phyloP scores from a whole-genome alignment of 2,113 vertebrate genomes.

The Microtus pennsylvanicus region DNA sequence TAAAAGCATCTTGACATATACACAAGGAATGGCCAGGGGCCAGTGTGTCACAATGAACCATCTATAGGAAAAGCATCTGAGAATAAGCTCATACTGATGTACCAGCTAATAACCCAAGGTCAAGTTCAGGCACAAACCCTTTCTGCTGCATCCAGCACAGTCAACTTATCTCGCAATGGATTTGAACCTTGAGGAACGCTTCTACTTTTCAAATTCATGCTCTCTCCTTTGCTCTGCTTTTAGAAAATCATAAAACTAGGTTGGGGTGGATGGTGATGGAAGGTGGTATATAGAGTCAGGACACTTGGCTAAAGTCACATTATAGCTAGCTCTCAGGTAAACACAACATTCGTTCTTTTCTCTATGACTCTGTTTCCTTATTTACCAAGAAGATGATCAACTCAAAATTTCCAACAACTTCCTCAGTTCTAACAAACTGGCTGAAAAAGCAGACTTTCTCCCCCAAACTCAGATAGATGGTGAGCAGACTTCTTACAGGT shows the following conservation, averaged over 20 bases:
- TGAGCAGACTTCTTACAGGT: background rate
- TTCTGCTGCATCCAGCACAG: slow-evolving; percentile 33
- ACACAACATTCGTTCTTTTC: background rate
- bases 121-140: slow-evolving; percentile 40
- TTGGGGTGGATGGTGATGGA: background rate
- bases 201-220: background rate
- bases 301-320: rapidly evolving
- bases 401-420: background rate
- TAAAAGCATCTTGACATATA: slow-evolving; percentile 83
- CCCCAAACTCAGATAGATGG: slow-evolving; percentile 14
- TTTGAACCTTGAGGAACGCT: background rate
- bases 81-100: slow-evolving; percentile 58
- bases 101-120: slow-evolving; percentile 14
- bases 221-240: background rate
- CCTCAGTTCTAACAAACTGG: background rate
- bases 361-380: background rate
- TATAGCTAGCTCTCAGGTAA: background rate
- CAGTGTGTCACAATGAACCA: slow-evolving; percentile 73
- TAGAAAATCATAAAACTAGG: slow-evolving; percentile 39
- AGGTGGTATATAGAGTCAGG: background rate
- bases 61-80: slow-evolving; percentile 77
- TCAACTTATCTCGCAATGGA: background rate
- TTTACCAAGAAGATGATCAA: background rate
- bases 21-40: slow-evolving; percentile 74
- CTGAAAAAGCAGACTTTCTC: background rate